Evolutionary conservation across 2,888 invertebrate species (phyloP).

Genomic region (Thereva unica): DNA sequence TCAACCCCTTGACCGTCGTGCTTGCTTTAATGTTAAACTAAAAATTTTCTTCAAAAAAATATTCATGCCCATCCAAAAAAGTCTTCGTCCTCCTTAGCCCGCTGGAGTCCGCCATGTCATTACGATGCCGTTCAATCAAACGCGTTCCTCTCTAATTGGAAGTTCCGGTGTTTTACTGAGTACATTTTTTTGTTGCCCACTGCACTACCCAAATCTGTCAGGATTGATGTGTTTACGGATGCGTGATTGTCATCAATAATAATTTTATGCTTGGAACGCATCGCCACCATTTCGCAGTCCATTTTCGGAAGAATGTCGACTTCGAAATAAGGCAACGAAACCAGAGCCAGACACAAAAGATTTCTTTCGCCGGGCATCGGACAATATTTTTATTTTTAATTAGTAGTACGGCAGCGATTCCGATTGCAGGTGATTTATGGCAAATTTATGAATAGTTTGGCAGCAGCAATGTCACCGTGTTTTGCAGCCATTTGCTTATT

Average conservation of each 20-base stretch:
- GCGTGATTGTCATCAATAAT: conserved; percentile 32
- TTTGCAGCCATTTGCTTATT: conserved; percentile 28
- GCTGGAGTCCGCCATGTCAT: too few species aligned
- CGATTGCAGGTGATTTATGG: conserved; percentile 24
- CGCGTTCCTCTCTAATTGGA: conserved; percentile 29
- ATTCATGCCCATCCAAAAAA: too few species aligned
- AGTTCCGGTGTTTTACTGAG: conserved; percentile 38
- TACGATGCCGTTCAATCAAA: too few species aligned
- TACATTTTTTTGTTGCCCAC: conserved; percentile 16
- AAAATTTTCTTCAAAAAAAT: too few species aligned
- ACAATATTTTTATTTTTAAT: conserved; percentile 20
- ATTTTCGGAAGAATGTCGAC: conserved; percentile 27
- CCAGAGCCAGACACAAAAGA: conserved; percentile 33
- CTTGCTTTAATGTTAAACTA: too few species aligned
- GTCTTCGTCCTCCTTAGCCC: too few species aligned
- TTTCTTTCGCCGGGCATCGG: conserved; percentile 13
- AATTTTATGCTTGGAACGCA: conserved; percentile 26
- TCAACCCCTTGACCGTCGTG: too few species aligned
- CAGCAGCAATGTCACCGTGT: conserved; percentile 22
- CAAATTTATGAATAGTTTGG: conserved; percentile 15
- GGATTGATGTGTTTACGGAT: conserved; percentile 28
- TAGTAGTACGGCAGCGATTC: conserved; percentile 28
- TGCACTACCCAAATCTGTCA: conserved; percentile 19
- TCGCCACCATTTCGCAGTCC: conserved; percentile 20
- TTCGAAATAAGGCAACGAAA: conserved; percentile 26